Conservation (phyloP, 1,140 invertebrate genomes). For the Sycophaga agraensis region DNA sequence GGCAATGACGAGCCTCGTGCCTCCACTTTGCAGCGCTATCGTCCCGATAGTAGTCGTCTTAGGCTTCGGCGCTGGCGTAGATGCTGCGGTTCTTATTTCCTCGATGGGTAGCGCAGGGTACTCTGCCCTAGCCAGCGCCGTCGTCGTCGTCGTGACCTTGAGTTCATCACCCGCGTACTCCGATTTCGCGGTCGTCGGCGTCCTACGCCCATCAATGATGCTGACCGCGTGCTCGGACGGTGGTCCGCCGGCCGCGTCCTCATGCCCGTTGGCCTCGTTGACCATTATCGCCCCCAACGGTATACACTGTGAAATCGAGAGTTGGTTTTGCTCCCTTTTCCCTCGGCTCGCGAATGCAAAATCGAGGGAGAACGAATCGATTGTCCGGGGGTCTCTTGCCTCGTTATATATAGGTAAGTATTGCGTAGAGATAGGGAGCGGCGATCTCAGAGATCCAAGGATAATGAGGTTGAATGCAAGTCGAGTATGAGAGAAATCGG, state of each 20-base stretch:
- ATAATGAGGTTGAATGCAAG: too few species aligned
- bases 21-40: slow-evolving; percentile 85
- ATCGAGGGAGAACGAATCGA: not conserved
- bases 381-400: not conserved
- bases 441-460: too few species aligned
- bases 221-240: slow-evolving; percentile 32
- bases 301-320: too few species aligned
- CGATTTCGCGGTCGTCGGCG: too few species aligned
- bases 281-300: slow-evolving; percentile 44
- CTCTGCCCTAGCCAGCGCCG: too few species aligned
- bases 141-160: slow-evolving; percentile 5
- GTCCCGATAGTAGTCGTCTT: slow-evolving; percentile 85
- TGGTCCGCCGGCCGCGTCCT: slow-evolving; percentile 15
- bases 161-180: not conserved
- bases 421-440: too few species aligned
- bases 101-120: too few species aligned
- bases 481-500: too few species aligned
- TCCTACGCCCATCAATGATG: slow-evolving; percentile 31
- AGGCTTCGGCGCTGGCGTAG: slow-evolving; percentile 13
- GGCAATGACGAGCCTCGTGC: slow-evolving; percentile 84
- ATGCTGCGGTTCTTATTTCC: too few species aligned
- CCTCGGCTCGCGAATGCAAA: too few species aligned
- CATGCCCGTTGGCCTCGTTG: slow-evolving; percentile 43
- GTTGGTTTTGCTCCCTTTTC: too few species aligned
- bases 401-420: too few species aligned